Conservation (phyloP, 2,888 invertebrate genomes). For the Parascotia fuliginaria region DNA sequence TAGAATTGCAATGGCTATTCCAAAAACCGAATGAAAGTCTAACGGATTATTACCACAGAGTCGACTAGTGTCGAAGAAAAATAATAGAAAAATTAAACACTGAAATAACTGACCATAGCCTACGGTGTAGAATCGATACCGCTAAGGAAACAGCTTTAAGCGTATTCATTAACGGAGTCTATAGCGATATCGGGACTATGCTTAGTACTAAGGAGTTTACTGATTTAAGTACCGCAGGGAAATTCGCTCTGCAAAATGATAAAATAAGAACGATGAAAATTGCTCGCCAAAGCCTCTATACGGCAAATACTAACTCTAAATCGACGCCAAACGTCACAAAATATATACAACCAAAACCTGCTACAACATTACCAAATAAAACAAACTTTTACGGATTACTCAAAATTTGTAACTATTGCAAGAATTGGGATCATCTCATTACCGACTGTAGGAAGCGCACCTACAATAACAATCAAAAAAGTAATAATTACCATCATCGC, state of each 20-base stretch:
- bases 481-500: too few species aligned
- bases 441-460: too few species aligned
- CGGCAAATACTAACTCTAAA: too few species aligned
- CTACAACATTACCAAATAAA: too few species aligned
- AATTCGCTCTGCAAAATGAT: not conserved
- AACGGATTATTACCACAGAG: not conserved
- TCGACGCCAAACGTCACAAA: too few species aligned
- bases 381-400: too few species aligned
- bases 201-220: not conserved
- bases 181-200: not conserved
- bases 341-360: too few species aligned
- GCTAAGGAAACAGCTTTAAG: not conserved
- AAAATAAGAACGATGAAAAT: too few species aligned
- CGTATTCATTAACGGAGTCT: not conserved
- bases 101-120: not conserved
- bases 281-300: too few species aligned
- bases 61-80: not conserved
- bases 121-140: not conserved
- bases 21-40: not conserved
- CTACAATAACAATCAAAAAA: too few species aligned
- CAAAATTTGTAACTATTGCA: slow-evolving; percentile 8
- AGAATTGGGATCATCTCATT: too few species aligned
- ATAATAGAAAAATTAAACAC: not conserved
- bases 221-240: not conserved
- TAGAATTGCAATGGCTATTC: not conserved